Evolutionary conservation across 2,888 invertebrate species (phyloP).

Genomic region (Isotomurus palustris): DNA sequence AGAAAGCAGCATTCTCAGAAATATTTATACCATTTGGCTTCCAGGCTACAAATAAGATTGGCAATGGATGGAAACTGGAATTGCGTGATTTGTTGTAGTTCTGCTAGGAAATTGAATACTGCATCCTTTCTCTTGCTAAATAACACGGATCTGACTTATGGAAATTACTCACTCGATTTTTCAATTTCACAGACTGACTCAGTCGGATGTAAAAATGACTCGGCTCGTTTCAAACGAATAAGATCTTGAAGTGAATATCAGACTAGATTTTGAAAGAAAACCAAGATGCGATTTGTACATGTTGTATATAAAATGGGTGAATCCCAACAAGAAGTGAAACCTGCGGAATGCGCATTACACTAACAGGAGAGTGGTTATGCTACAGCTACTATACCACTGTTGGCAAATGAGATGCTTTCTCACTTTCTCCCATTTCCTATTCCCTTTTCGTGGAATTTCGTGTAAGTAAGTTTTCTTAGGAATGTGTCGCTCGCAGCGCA

Average conservation of each 20-base stretch:
- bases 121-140: not conserved
- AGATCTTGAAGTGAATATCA: no score
- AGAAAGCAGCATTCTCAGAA: no score
- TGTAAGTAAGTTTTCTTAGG: not conserved
- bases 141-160: conserved; percentile 6
- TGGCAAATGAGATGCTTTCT: conserved; percentile 1
- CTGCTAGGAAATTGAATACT: not conserved
- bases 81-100: no score
- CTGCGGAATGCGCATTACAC: no score
- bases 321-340: no score
- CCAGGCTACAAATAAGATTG: not conserved
- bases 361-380: no score
- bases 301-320: no score
- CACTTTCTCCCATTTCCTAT: conserved; percentile 2
- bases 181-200: conserved; percentile 3
- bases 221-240: no score
- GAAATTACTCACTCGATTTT: conserved; percentile 15
- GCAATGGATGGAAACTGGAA: not conserved
- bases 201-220: conserved; percentile 4
- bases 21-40: no score
- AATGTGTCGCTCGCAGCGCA: conserved; percentile 6
- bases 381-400: no score
- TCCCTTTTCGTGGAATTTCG: not conserved
- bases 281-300: no score
- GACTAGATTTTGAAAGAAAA: no score